Evolutionary conservation across 2,888 invertebrate genomes (phyloP), one percentile per base, ranked within the genome.

Genomic region (Oscheius myriophilus): DNA sequence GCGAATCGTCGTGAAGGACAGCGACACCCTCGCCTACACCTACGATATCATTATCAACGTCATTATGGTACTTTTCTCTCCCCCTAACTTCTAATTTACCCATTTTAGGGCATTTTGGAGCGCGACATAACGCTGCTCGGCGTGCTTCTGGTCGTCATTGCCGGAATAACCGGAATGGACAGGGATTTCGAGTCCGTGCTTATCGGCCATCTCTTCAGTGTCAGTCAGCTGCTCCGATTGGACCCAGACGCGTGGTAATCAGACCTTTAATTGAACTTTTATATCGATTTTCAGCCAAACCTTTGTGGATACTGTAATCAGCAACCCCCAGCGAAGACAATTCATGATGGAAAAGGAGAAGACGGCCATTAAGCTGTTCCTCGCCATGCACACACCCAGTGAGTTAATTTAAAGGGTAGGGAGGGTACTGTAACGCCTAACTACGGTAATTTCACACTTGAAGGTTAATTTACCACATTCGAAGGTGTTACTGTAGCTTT

Each of bases 151-250:
- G 43, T n/a, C 11, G 43, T 65, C 43, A 25, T 65, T 1, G 39
- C 41, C 25, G 54, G 54, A 54, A 9, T 65, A 9, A 21, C 54
- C 39, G 14, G 7, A 11, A 25, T 33, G 12, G 33, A 45, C 26
- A 14, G 16, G 21, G n/a, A 25, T 23, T 65, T 65, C 26, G 54
- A 65, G 25, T 54, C 54, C 3, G 64, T 65, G 9, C 55, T 65
- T 3, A 23, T 65, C 11, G 64, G 64, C 4, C 64, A 55, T 42
- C 45, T 65, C 43, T 65, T 65, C 54, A 54, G 12, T 11, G 23
- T 26, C 43, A 54, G 54, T 43, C 21, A 21, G 18, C 45, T 65
- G 18, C 25, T 65, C 1, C 21, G 53, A 11, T 21, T 65, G 2
- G 64, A 65, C 25, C 42, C 33, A 41, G 52, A 52, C 2, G 26